Conservation (phyloP, 2,888 invertebrate species). For the Phalera bucephala region DNA sequence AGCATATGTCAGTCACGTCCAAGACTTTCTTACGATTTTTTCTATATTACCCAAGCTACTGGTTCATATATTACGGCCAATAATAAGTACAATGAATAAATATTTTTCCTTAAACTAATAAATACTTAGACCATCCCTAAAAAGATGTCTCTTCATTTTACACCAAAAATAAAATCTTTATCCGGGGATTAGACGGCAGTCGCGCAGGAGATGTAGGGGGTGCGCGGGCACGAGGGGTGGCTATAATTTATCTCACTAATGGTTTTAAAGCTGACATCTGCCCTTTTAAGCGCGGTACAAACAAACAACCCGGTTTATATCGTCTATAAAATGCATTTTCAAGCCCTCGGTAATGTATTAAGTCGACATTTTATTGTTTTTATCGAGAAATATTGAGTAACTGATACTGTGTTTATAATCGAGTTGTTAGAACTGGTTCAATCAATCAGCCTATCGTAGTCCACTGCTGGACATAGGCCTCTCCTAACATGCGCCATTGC, state of each 20-base stretch:
- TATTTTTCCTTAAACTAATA: too few species aligned
- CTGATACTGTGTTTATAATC: too few species aligned
- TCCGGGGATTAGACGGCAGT: slow-evolving; percentile 55
- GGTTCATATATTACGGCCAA: too few species aligned
- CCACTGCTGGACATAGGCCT: too few species aligned
- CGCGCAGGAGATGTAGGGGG: slow-evolving; percentile 16
- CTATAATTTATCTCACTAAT: slow-evolving; percentile 73
- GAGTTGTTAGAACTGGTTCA: too few species aligned
- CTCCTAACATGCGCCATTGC: too few species aligned
- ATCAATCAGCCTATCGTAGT: too few species aligned
- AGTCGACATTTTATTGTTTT: slow-evolving; percentile 5
- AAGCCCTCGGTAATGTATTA: slow-evolving; percentile 17
- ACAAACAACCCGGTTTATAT: slow-evolving; percentile 35
- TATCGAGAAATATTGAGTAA: background rate
- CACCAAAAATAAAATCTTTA: slow-evolving; percentile 76
- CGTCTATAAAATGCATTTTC: slow-evolving; percentile 34
- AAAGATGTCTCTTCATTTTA: slow-evolving; percentile 72
- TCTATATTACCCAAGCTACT: too few species aligned
- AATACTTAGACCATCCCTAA: slow-evolving; percentile 20
- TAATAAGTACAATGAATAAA: too few species aligned
- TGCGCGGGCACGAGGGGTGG: slow-evolving; percentile 23
- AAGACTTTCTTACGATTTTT: too few species aligned
- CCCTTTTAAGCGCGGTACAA: slow-evolving; percentile 54
- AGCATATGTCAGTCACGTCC: too few species aligned
- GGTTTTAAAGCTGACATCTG: slow-evolving; percentile 74